Conservation (phyloP, 1,140 invertebrate genomes). For the Sycophila sp. region DNA sequence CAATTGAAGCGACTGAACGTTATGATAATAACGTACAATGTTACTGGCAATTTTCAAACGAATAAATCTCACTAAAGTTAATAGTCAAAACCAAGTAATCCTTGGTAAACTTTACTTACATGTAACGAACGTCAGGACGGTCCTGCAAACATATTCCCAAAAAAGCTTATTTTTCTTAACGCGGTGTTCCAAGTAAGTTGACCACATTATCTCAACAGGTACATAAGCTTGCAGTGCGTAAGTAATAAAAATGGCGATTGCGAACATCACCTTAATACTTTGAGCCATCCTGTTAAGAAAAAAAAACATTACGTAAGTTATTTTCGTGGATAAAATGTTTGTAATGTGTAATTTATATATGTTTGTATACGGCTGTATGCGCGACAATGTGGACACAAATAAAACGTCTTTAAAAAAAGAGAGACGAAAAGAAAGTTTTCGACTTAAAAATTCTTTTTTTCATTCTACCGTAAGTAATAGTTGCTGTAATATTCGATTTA, state of each 20-base stretch:
- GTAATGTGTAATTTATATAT: no score
- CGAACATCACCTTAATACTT: conserved; percentile 84
- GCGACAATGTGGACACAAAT: no score
- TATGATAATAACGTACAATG: no score
- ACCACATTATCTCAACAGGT: conserved; percentile 90
- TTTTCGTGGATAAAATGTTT: conserved; percentile 6
- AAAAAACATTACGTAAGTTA: conserved; percentile 49
- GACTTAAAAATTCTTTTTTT: conserved; percentile 8
- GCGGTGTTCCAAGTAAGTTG: conserved; percentile 72
- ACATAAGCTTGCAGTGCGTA: conserved; percentile 96
- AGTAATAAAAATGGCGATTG: conserved; percentile 88
- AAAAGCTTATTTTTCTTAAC: conserved; percentile 65
- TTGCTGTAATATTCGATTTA: conserved; percentile 23
- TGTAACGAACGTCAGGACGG: conserved; percentile 75
- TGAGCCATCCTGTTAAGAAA: conserved; percentile 74
- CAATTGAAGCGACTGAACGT: no score
- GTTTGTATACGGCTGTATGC: no score
- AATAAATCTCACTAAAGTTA: no score
- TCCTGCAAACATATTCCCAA: conserved; percentile 74
- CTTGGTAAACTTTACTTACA: conserved; percentile 70
- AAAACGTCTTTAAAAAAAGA: no score
- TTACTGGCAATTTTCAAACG: no score
- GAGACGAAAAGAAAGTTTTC: conserved; percentile 17
- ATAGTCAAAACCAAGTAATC: not conserved
- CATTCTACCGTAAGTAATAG: conserved; percentile 15